Base-by-base conservation (phyloP, 2,113 vertebrate species). In the Corythornis cristatus region DNA sequence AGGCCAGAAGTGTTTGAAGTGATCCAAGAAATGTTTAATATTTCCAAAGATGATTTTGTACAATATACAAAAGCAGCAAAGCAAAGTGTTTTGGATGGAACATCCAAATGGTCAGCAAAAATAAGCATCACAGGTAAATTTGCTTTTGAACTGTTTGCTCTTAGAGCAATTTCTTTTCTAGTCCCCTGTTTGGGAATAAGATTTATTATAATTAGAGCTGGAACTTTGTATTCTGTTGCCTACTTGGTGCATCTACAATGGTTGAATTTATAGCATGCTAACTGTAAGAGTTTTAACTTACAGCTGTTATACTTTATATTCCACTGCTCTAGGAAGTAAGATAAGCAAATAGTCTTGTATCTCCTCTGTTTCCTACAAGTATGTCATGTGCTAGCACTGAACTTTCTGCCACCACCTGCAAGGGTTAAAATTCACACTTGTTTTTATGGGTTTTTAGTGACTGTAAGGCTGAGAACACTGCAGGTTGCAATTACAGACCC, bases 21-120 rank as follows among this genome's bases (percentile, higher is more conserved):
- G 67, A 99, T 99, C 93, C 99, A 98, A 97, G 98, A 99, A 96
- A 99, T 99, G 98, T 99, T 99, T 94, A 98, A 98, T 65, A 95
- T 99, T 93, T 97, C 98, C 42, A 99, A 99, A 93, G 99, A 99
- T 91, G 99, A 99, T 81, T 99, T 99, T 89, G 94, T 93, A 45
- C 97, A 97, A 28, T 98, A 99, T 61, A 98, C 99, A 75, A 99
- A 99, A 94, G 98, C 98, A 6, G 99, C 99, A 94, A 99, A 99
- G 81, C 99, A 99, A 95, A 99, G 98, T 45, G 99, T 99, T 67
- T 95, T 99, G 67, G 99, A 99, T 35, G 99, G 99, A 72, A 99
- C 99, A 11, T 99, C 99, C 37, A 99, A 99, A 91, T 99, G 99
- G 99, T 99, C 99, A 6, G 99, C 99, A 83, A 99, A 99, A 97